Base-by-base conservation (phyloP, 2,113 vertebrate genomes). In the Pygoscelis adeliae region DNA sequence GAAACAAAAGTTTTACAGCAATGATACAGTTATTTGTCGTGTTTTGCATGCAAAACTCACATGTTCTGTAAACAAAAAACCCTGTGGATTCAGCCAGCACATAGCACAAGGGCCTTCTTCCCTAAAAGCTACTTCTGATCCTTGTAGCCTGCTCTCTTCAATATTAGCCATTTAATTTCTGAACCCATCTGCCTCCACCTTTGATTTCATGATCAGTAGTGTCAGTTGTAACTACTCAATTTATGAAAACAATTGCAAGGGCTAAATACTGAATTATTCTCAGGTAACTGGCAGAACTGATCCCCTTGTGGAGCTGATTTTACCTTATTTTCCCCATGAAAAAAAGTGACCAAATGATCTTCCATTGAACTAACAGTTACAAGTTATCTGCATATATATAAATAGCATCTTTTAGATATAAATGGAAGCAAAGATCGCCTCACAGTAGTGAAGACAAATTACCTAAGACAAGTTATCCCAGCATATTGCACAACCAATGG, bases 401-500 rank as follows among this genome's bases (percentile, higher is more conserved):
- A 90, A 59, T 5, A 86, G 5, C 38, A 86, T 3, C 11, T 87
- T 86, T 67, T 70, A 44, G 1, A 81, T 4, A 66, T 20, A 71
- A 53, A 71, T 6, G 8, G 53, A 92, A 67, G 32, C 2, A 0
- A 42, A 42, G 40, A 61, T 21, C 0, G 1, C 34, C 17, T 63
- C 42, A 36, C 2, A 46, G 5, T 5, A 76, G 10, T 13, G 4
- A 88, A 19, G 47, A 76, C 27, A 63, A 86, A 18, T 58, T 80
- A 86, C 32, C 11, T 9, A 58, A 46, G 3, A 65, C 19, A 59
- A 72, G 16, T 38, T 77, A 77, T 15, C 13, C 32, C 36, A 84
- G 59, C 21, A 74, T 11, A 61, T 0, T 63, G 34, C 49, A 72
- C 14, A 69, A 23, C 5, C 22, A 27, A 0, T 6, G 22, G 15